These are phyloP conservation scores for Leptopilina myrica DNA, from an alignment of 2,888 invertebrate species.

Conservation along the genomic window DNA sequence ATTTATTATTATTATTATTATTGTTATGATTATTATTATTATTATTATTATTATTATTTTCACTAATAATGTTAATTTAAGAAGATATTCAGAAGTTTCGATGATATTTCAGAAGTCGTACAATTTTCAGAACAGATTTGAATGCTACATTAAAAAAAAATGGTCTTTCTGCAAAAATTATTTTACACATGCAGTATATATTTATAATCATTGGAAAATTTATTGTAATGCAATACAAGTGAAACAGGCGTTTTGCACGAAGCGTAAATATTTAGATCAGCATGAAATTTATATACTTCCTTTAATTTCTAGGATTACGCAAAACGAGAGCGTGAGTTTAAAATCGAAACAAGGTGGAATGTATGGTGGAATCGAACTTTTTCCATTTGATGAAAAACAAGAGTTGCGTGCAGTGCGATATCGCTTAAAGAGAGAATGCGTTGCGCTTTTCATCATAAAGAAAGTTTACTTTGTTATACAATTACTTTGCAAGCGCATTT, in stretches of 20 bases:
- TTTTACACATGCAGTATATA: no score
- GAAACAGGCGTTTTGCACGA: neutral
- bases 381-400: conserved; percentile 37
- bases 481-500: neutral
- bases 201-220: no score
- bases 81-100: no score
- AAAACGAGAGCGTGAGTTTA: conserved; percentile 18
- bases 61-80: no score
- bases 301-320: conserved; percentile 62
- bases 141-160: no score
- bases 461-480: conserved; percentile 32
- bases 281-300: conserved; percentile 47
- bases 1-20: no score
- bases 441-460: conserved; percentile 22
- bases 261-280: neutral
- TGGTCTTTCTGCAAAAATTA: no score
- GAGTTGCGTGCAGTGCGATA: conserved; percentile 34
- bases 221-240: no score
- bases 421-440: conserved; percentile 25
- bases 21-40: no score
- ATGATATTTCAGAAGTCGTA: no score
- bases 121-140: no score
- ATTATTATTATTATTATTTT: no score
- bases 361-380: conserved; percentile 28
- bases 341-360: conserved; percentile 27